phyloP scores from a whole-genome alignment of 2,113 vertebrate species.

The Xiphias gladius region DNA sequence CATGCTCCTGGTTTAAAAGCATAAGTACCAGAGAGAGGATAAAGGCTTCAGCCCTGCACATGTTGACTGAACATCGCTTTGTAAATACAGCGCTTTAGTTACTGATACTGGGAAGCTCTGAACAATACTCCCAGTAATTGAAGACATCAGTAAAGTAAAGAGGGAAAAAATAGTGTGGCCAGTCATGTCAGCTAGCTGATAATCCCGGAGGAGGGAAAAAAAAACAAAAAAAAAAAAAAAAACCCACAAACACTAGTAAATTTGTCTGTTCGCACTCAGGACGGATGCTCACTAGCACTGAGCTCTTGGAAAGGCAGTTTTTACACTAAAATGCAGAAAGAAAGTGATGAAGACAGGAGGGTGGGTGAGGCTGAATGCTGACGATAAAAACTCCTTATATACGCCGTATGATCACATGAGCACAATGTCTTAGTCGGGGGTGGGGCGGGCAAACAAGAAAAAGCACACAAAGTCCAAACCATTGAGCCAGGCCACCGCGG shows the following conservation, averaged over 20 bases:
- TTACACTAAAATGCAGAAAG: constrained; percentile 1
- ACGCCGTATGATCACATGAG: constrained; percentile 29
- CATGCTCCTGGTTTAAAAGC: constrained; percentile 52
- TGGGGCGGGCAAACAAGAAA: constrained; percentile 43
- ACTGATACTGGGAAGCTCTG: neutral
- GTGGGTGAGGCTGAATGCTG: neutral
- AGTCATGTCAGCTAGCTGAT: neutral
- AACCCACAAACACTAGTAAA: constrained; percentile 15
- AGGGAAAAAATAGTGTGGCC: neutral
- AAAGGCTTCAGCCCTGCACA: constrained; percentile 1
- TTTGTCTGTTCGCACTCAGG: constrained; percentile 46
- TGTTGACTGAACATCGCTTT: constrained; percentile 22
- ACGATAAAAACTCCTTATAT: constrained; percentile 24
- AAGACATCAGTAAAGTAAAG: neutral
- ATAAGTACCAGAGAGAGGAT: constrained; percentile 39
- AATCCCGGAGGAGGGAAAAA: neutral
- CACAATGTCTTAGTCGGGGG: constrained; percentile 35
- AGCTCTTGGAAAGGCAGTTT: constrained; percentile 22
- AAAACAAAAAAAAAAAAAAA: neutral
- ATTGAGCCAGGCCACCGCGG: constrained; percentile 83
- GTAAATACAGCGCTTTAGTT: constrained; percentile 47
- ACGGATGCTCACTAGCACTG: constrained; percentile 65
- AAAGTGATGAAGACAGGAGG: neutral
- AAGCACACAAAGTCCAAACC: constrained; percentile 80
- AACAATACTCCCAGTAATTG: neutral